Conservation (phyloP, 2,888 invertebrate genomes). For the Lasioglossum malachurum region DNA sequence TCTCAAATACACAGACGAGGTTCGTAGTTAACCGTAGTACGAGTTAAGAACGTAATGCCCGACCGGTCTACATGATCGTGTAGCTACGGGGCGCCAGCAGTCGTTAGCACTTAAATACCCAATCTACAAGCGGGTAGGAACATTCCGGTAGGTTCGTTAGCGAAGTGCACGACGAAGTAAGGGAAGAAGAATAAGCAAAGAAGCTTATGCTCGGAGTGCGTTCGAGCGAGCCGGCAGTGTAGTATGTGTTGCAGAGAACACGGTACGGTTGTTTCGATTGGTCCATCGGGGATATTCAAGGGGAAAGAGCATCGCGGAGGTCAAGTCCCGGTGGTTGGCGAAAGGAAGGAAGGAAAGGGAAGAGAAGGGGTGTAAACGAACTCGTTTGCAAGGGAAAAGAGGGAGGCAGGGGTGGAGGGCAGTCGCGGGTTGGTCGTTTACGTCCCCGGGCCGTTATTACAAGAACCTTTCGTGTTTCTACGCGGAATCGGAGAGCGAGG, state of each 20-base stretch:
- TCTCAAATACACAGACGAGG: neutral
- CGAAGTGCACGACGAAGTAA: neutral
- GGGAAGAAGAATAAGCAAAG: neutral
- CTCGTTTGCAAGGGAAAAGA: slow-evolving; percentile 56
- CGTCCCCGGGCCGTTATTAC: slow-evolving; percentile 31
- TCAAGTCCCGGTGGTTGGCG: neutral
- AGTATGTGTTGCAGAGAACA: neutral
- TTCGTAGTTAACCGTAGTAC: neutral
- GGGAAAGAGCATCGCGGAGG: neutral
- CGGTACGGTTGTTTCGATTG: slow-evolving; percentile 5
- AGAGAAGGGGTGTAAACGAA: neutral
- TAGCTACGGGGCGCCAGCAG: neutral
- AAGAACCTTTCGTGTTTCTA: slow-evolving; percentile 46
- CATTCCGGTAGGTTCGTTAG: neutral
- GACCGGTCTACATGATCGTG: neutral
- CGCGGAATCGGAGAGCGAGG: slow-evolving; percentile 4
- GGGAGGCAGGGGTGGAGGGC: neutral
- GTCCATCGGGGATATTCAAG: slow-evolving; percentile 16
- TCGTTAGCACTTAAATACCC: slow-evolving; percentile 16
- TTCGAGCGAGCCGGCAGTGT: neutral
- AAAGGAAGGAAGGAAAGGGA: neutral
- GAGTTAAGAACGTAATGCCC: neutral
- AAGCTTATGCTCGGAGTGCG: neutral
- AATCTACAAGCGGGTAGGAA: slow-evolving; percentile 1
- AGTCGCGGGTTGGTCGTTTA: slow-evolving; percentile 17